Base-by-base conservation (phyloP, 2,113 vertebrate species). In the Hassar affinis region DNA sequence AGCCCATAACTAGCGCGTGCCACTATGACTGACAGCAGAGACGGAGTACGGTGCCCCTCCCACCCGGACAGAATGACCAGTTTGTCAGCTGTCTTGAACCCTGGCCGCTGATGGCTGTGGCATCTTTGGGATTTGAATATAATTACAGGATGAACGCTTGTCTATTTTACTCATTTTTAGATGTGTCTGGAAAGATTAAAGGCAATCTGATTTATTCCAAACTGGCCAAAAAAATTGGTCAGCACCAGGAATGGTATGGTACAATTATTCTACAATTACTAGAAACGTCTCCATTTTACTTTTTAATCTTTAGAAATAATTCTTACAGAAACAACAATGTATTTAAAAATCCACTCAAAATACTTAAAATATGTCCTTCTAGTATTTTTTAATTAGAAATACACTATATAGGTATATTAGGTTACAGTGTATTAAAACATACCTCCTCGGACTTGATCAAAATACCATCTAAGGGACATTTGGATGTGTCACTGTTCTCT, bases 391-490 rank as follows among this genome's bases (percentile, higher is more conserved):
- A 68, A 38, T 64, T 42, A 22, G 18, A 68, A 10, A 22, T 20
- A 38, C 8, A 68, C 64, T 3, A 1, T 68, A 4, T 9, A 45
- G 9, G 38, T n/a, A n/a, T n/a, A n/a, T n/a, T n/a, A n/a, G n/a
- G n/a, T n/a, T n/a, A 54, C 35, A 51, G 22, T 3, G 1, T 51
- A 35, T 42, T 49, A 49, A 38, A 15, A 82, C 94, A 94, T 93
- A 96, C 95, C 95, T 96, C 95, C 0, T 95, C 94, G 86, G 92
- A 80, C 89, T 92, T 94, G 88, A 97, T 97, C 68, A 90, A 88
- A 89, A 94, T 93, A 76, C 93, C 93, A 88, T 96, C 96, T 5
- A 96, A 92, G 15, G 95, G 96, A 82, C 96, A 97, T 79, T 92
- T 94, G 15, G 95, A 91, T 57, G 90, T 88, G 57, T 90, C 66